A percentile compares a stretch with the other conserved stretches of the same genome.
phyloP scores from a whole-genome alignment of 1,140 invertebrate species.

The Drosophila ohnishii region DNA sequence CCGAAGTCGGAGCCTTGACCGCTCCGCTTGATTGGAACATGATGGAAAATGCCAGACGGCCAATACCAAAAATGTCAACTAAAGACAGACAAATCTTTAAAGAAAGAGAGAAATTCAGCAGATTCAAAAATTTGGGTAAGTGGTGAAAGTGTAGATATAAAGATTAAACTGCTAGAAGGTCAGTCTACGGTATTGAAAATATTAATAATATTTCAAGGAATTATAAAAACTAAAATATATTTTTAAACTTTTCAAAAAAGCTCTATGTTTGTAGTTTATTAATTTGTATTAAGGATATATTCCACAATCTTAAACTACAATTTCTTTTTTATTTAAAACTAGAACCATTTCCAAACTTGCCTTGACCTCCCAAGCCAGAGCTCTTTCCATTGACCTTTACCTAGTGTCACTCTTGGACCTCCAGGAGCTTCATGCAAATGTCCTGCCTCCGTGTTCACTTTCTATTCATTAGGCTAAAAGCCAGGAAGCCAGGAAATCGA shows the following conservation, averaged over 20 bases:
- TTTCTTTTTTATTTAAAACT: neutral
- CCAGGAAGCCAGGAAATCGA: conserved; percentile 55
- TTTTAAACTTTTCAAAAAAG: no score
- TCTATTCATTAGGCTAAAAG: conserved; percentile 60
- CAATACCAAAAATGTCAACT: conserved; percentile 35
- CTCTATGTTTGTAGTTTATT: neutral
- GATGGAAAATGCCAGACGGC: conserved; percentile 32
- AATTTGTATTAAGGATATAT: neutral
- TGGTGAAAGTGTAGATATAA: neutral
- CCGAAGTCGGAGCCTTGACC: conserved; percentile 33
- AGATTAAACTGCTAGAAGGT: neutral
- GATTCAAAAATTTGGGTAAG: neutral
- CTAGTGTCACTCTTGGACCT: conserved; percentile 2
- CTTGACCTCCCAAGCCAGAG: neutral
- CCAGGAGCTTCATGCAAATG: conserved; percentile 40
- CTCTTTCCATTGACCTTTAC: conserved; percentile 6
- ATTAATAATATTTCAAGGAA: no score
- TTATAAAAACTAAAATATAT: neutral
- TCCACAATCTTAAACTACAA: neutral
- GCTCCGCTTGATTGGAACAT: conserved; percentile 27
- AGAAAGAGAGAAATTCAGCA: neutral
- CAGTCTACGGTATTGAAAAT: neutral
- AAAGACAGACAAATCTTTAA: conserved; percentile 1
- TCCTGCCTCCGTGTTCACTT: conserved; percentile 18
- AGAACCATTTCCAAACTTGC: neutral